These are phyloP conservation scores for Chlorocebus sabaeus DNA, from an alignment of 2,113 vertebrate genomes.

Conservation along the genomic window DNA sequence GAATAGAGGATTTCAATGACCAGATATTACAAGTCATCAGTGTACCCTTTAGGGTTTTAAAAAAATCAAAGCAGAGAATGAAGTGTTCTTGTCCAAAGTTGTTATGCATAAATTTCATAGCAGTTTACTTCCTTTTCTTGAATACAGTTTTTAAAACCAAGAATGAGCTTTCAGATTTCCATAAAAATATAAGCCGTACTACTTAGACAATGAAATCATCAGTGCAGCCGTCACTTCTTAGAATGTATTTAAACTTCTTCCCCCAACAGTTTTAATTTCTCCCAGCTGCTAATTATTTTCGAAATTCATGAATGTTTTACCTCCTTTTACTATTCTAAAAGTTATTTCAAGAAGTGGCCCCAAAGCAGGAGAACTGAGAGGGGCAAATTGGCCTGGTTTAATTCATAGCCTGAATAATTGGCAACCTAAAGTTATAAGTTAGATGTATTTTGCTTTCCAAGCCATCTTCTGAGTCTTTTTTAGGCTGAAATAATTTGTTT, in stretches of 20 bases:
- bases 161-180: constrained; percentile 7
- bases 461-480: background rate
- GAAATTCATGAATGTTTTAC: background rate
- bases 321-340: constrained; percentile 18
- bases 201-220: background rate
- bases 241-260: constrained; percentile 16
- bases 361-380: background rate
- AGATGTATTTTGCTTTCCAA: constrained; percentile 19
- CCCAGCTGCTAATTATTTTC: constrained; percentile 12
- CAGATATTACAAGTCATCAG: background rate
- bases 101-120: constrained; percentile 12
- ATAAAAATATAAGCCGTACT: background rate
- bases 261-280: background rate
- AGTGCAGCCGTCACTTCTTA: background rate
- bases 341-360: constrained; percentile 7
- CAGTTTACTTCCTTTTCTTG: background rate
- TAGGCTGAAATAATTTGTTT: background rate
- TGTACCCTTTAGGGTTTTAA: background rate
- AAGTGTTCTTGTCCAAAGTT: background rate
- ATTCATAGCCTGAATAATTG: background rate
- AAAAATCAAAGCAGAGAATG: background rate
- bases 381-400: background rate
- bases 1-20: background rate
- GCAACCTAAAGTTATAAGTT: constrained; percentile 12
- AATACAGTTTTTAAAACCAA: constrained; percentile 41